phyloP scores from a whole-genome alignment of 2,797 vertebrate genomes.

The Danio albolineatus region DNA sequence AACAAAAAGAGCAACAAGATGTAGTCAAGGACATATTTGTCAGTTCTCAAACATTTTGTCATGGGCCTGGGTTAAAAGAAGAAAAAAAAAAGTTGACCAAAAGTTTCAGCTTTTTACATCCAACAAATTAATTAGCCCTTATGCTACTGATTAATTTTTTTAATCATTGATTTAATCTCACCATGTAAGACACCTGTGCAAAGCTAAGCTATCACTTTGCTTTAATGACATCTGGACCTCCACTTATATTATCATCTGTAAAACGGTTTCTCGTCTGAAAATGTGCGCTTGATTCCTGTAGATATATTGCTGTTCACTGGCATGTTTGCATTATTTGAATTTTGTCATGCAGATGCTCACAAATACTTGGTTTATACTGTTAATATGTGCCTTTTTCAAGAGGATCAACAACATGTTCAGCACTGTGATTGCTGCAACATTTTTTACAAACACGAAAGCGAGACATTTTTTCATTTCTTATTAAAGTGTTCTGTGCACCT shows the following conservation, averaged over 20 bases:
- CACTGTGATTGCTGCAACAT: background rate
- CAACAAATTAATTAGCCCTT: slow-evolving; percentile 44
- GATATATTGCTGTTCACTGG: background rate
- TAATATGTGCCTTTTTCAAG: background rate
- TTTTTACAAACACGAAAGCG: background rate
- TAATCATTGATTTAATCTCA: slow-evolving; percentile 6
- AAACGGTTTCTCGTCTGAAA: slow-evolving; percentile 6
- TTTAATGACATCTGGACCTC: slow-evolving; percentile 9
- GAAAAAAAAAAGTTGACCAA: too few relatives aligned
- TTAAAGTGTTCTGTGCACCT: slow-evolving; percentile 41
- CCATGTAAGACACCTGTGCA: slow-evolving; percentile 17
- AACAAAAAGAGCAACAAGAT: too few relatives aligned
- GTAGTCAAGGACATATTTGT: too few relatives aligned
- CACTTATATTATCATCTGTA: background rate
- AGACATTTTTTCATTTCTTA: background rate
- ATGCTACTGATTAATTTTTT: slow-evolving; percentile 22
- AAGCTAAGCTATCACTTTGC: slow-evolving; percentile 3
- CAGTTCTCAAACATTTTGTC: too few relatives aligned
- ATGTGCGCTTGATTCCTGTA: slow-evolving; percentile 8
- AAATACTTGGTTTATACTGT: slow-evolving; percentile 7
- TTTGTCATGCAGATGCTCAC: slow-evolving; percentile 26
- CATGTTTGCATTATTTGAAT: slow-evolving; percentile 1
- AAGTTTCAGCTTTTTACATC: slow-evolving; percentile 23
- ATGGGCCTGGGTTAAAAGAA: too few relatives aligned
- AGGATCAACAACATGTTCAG: background rate